Conservation (phyloP, 2,797 vertebrate species). For the Periparus ater region DNA sequence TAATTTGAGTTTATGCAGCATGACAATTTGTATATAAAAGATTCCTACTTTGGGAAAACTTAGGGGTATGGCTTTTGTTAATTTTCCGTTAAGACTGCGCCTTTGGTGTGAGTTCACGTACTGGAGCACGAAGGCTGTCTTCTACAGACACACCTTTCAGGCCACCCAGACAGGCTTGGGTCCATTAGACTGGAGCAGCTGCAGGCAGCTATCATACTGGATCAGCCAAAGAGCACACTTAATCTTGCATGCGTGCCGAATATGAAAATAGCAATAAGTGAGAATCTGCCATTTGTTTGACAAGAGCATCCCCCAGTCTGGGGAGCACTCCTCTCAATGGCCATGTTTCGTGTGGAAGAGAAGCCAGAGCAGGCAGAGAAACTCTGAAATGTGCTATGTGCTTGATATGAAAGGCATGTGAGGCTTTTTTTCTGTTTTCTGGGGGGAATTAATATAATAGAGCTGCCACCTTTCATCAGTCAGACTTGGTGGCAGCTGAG, state of each 20-base stretch:
- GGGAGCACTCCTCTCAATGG: neutral
- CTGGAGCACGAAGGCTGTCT: neutral
- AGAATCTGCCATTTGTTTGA: slow-evolving; percentile 42
- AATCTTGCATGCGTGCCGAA: neutral
- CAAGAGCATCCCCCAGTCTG: slow-evolving; percentile 18
- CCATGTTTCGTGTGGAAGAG: neutral
- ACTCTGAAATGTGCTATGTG: neutral
- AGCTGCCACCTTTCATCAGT: slow-evolving; percentile 64
- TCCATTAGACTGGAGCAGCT: neutral
- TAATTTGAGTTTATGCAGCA: neutral
- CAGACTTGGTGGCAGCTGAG: slow-evolving; percentile 37
- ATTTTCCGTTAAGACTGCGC: neutral
- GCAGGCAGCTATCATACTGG: neutral
- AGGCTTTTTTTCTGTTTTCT: slow-evolving; percentile 38
- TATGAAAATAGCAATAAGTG: neutral
- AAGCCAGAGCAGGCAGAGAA: neutral
- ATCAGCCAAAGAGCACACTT: neutral
- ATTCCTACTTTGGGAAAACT: neutral
- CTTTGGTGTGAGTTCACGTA: neutral
- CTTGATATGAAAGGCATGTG: slow-evolving; percentile 20
- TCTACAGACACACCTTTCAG: neutral
- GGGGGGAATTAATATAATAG: slow-evolving; percentile 51
- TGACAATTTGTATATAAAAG: neutral
- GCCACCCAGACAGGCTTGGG: neutral
- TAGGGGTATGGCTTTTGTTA: neutral